Conservation (phyloP, 2,797 vertebrate species). For the Mallotus villosus region DNA sequence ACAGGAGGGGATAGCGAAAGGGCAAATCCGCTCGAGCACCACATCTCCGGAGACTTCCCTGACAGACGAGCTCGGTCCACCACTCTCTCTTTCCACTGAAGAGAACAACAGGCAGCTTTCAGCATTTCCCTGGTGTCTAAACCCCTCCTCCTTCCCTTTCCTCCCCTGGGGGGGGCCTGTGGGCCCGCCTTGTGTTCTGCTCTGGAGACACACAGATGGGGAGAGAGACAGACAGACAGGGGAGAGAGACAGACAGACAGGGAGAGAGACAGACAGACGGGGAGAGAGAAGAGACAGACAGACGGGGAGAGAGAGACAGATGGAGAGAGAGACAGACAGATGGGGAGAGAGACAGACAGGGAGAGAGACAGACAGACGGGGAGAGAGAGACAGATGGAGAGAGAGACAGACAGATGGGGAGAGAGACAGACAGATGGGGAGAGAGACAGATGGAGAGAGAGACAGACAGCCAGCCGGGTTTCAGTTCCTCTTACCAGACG, state of each 20-base stretch:
- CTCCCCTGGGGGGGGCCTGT: neutral
- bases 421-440: neutral
- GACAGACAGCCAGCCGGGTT: neutral
- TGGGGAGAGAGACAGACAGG: neutral
- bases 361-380: neutral
- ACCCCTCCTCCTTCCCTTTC: constrained; percentile 22
- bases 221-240: neutral
- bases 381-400: no score
- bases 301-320: neutral
- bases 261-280: neutral
- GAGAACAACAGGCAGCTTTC: constrained; percentile 14
- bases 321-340: neutral
- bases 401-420: neutral
- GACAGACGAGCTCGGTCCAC: constrained; percentile 18
- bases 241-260: neutral
- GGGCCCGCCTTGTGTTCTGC: no score
- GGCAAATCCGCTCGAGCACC: constrained; percentile 54
- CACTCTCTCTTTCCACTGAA: constrained; percentile 24
- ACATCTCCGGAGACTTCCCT: constrained; percentile 43
- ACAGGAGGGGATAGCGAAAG: constrained; percentile 53
- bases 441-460: no score
- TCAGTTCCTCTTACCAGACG: constrained; percentile 74
- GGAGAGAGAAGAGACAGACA: no score
- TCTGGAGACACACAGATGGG: neutral
- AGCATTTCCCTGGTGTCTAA: constrained; percentile 33